Conservation (phyloP, 2,113 vertebrate genomes). For the Aphelocoma coerulescens region DNA sequence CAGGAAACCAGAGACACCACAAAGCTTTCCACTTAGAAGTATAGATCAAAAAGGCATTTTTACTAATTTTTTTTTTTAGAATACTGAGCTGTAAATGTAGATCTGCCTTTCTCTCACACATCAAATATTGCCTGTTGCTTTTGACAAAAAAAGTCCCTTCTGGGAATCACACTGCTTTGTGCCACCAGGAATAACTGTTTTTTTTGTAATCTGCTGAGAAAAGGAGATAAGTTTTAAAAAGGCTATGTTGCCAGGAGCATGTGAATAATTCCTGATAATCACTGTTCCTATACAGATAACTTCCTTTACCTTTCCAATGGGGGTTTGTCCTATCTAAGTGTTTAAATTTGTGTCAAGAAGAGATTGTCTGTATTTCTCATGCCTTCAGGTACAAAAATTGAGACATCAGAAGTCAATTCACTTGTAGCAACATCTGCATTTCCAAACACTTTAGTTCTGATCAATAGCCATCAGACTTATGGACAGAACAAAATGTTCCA, state of each 20-base stretch:
- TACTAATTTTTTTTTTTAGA: background rate
- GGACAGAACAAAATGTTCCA: background rate
- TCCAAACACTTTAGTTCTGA: background rate
- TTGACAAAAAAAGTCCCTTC: background rate
- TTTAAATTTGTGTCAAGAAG: background rate
- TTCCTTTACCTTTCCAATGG: background rate
- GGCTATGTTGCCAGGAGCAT: background rate
- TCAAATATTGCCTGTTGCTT: background rate
- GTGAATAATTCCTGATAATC: background rate
- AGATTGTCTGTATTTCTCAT: background rate
- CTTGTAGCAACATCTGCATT: background rate
- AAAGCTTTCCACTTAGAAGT: background rate
- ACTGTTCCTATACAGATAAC: background rate
- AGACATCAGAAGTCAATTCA: background rate
- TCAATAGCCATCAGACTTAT: background rate
- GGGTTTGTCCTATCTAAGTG: background rate
- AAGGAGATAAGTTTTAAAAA: background rate
- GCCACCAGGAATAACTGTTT: background rate
- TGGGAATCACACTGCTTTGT: background rate
- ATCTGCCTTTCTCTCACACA: background rate
- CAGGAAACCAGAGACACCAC: background rate
- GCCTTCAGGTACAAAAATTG: background rate
- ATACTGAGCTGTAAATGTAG: background rate
- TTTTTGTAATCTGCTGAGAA: background rate
- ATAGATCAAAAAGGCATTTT: background rate